Evolutionary conservation across 2,888 invertebrate genomes (phyloP), one percentile per base, ranked within the genome.

Genomic region (Malthinus flaveolus): DNA sequence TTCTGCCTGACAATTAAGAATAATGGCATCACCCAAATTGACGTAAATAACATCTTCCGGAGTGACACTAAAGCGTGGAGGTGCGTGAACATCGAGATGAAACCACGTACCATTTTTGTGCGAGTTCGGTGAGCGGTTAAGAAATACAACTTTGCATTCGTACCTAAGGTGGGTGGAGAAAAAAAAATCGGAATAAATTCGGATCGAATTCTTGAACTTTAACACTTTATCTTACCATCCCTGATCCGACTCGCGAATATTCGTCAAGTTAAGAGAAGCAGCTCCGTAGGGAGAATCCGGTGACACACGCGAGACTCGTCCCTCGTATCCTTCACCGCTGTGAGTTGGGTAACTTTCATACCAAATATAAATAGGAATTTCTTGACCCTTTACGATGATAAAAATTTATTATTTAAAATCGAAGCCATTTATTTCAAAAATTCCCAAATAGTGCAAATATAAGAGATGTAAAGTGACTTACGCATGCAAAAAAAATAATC

Each of bases 291-390:
- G 89, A 63, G 93, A 92, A 81, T 91, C 92, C 68, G 89, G 88
- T 66, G 91, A 89, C 72, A 95, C 94, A 72, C 93, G 87, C 65
- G 93, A 91, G 76, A 95, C 95, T 63, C 95, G 84, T 70, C 93
- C 93, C 80, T 95, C 93, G 83, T 95, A 95, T 51, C 93, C 95
- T 79, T 93, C 91, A 73, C 93, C 96, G 80, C 94, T 93, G 85
- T 96, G 97, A 67, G 96, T 93, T 71, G 95, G 95, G 83, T 97
- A 97, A 79, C 94, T 93, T 83, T 95, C 95, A 86, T 95, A 97
- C 93, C 95, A 95, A 82, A 96, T 95, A 86, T 95, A 96, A 81
- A 97, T 95, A 72, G 96, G 95, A 81, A 94, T 91, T 84, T 95
- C 94, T 84, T 94, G 89, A 79, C 94, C 95, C 94, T 95, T 85